Evolutionary conservation across 2,888 invertebrate species (phyloP).

Genomic region (Latrodectus elegans): DNA sequence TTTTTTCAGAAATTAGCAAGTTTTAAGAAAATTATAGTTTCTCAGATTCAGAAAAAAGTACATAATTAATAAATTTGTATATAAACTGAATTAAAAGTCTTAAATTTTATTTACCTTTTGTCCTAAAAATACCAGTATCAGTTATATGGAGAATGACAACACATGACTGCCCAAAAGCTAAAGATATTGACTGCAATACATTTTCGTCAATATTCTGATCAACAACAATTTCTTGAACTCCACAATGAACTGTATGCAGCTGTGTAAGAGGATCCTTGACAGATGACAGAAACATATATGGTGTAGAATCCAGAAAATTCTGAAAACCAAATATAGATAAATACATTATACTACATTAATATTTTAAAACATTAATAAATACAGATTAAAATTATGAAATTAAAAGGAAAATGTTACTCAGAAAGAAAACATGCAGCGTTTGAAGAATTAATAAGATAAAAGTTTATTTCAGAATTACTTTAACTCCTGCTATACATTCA

Average conservation of each 20-base stretch:
- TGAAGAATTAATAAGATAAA: too few relatives aligned
- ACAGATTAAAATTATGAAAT: neutral
- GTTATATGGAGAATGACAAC: conserved; percentile 54
- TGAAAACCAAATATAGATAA: conserved; percentile 1
- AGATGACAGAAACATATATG: conserved; percentile 53
- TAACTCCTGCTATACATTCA: too few relatives aligned
- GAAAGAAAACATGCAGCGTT: too few relatives aligned
- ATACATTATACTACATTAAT: neutral
- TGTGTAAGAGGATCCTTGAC: conserved; percentile 39
- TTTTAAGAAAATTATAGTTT: too few relatives aligned
- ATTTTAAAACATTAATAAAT: neutral
- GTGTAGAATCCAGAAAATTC: conserved; percentile 36
- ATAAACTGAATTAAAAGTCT: neutral
- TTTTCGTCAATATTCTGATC: conserved; percentile 48
- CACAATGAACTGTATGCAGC: conserved; percentile 51
- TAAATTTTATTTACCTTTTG: conserved; percentile 10
- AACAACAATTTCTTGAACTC: conserved; percentile 60
- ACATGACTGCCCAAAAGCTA: conserved; percentile 51
- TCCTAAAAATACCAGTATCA: conserved; percentile 35
- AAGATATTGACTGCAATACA: conserved; percentile 36
- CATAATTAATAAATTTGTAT: too few relatives aligned
- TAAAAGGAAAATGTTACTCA: neutral
- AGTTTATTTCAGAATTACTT: too few relatives aligned
- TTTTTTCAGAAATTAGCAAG: too few relatives aligned
- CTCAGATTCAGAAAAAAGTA: too few relatives aligned